Percentiles rank a stretch among this genome's conserved stretches.
Conservation (phyloP, 2,113 vertebrate species). For the Barnardius zonarius region DNA sequence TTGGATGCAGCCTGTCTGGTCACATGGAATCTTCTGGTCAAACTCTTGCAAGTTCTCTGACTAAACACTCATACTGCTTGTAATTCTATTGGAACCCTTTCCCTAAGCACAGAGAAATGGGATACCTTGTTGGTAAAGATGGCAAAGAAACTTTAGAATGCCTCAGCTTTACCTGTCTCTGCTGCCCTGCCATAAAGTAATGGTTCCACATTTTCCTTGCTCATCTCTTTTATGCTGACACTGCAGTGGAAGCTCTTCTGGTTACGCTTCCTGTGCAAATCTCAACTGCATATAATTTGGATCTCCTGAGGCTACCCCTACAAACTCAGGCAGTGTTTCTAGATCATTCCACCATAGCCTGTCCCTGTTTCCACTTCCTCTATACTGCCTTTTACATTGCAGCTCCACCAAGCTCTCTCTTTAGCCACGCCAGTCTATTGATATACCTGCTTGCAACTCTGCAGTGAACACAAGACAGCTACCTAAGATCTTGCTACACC, state of each 20-base stretch:
- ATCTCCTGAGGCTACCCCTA: background rate
- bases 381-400: background rate
- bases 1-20: background rate
- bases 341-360: background rate
- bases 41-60: background rate
- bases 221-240: background rate
- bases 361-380: background rate
- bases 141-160: background rate
- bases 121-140: background rate
- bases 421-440: background rate
- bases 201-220: background rate
- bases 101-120: background rate
- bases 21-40: background rate
- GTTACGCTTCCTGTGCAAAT: background rate
- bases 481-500: background rate
- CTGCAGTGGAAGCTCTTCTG: background rate
- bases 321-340: background rate
- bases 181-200: background rate
- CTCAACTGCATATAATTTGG: background rate
- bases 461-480: background rate
- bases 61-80: background rate
- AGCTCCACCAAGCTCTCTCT: background rate
- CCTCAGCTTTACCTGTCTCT: background rate
- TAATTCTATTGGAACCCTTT: background rate
- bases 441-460: background rate